Base-by-base conservation (phyloP, 2,888 invertebrate species). In the Apodemia mormo region DNA sequence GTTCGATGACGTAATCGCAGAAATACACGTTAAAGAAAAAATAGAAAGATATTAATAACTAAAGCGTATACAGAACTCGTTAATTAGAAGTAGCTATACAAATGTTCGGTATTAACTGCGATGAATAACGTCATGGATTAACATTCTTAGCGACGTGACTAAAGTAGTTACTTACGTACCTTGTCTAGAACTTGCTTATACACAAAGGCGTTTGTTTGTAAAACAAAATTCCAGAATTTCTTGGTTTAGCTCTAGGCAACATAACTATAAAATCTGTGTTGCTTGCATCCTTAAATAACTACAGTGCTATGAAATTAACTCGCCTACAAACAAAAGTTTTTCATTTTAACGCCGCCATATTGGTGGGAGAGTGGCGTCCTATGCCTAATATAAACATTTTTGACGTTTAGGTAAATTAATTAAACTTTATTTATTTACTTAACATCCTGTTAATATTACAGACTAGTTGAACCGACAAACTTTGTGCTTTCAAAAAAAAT, bases 151-250 rank as follows among this genome's bases (percentile, higher is more conserved):
- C 54, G 67, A 73, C 69, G 72, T 74, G 74, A 74, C 71, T 74
- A 74, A 77, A 71, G 69, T 73, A 66, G 71, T 70, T 73, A 72
- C 74, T 71, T 73, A 68, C 68, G 54, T 22, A 68, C 81, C 81
- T 80, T 80, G 82, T 80, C 79, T 84, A 81, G 81, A 80, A 82
- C 80, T 77, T 77, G 79, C 81, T 52, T 64, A 30, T 77, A 80
- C 80, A 90, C 88, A 90, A 90, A 88, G 89, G 88, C 80, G 81
- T 75, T 80, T 92, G 90, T 92, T 92, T 92, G 88, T 88, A 89
- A 90, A 92, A 92, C 89, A 90, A 85, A 82, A 82, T 37, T 40
- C 40, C 30, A 37, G 58, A 58, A 30, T 58, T 58, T 58, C 58
- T 58, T 33, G 33, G 58, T 58, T 58, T 58, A 58, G 58, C 58